These are phyloP conservation scores for Campoplex nolae DNA, from an alignment of 2,888 invertebrate species.

Conservation along the genomic window DNA sequence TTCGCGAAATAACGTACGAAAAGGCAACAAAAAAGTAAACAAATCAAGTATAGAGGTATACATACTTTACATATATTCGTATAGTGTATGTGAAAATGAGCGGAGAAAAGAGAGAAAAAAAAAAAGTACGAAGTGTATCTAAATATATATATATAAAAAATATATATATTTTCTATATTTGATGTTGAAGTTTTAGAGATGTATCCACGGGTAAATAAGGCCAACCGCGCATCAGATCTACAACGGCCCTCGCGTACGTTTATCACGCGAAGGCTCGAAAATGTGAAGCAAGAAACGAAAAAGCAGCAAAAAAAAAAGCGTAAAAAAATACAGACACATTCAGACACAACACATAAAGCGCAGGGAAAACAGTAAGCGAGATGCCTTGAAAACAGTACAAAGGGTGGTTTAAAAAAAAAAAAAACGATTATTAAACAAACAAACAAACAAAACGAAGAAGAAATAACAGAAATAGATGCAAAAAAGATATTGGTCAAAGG, in stretches of 20 bases:
- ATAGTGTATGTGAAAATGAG: slow-evolving; percentile 45
- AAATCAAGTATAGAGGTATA: slow-evolving; percentile 80
- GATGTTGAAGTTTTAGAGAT: slow-evolving; percentile 84
- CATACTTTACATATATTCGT: slow-evolving; percentile 77
- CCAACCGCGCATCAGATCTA: slow-evolving; percentile 61
- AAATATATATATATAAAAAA: slow-evolving; percentile 78
- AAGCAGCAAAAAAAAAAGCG: slow-evolving; percentile 28
- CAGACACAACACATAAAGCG: slow-evolving; percentile 71
- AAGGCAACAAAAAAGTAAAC: slow-evolving; percentile 63
- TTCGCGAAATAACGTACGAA: slow-evolving; percentile 72
- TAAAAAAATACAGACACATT: slow-evolving; percentile 27
- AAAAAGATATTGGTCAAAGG: slow-evolving; percentile 81
- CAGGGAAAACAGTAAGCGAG: slow-evolving; percentile 83
- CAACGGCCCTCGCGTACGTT: slow-evolving; percentile 50
- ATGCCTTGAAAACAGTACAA: slow-evolving; percentile 86
- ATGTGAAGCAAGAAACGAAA: slow-evolving; percentile 24
- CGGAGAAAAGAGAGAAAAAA: slow-evolving; percentile 70
- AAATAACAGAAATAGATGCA: slow-evolving; percentile 45
- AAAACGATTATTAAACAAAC: slow-evolving; percentile 52
- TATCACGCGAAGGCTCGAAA: slow-evolving; percentile 54
- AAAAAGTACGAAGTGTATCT: slow-evolving; percentile 77
- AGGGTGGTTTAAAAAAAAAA: slow-evolving; percentile 68
- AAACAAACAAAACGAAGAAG: slow-evolving; percentile 40
- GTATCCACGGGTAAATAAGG: slow-evolving; percentile 78
- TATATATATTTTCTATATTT: slow-evolving; percentile 85